A percentile compares a stretch with the other conserved stretches of the same genome.
Evolutionary conservation across 2,113 vertebrate genomes (phyloP).

Genomic region (Myiopsitta monachus): DNA sequence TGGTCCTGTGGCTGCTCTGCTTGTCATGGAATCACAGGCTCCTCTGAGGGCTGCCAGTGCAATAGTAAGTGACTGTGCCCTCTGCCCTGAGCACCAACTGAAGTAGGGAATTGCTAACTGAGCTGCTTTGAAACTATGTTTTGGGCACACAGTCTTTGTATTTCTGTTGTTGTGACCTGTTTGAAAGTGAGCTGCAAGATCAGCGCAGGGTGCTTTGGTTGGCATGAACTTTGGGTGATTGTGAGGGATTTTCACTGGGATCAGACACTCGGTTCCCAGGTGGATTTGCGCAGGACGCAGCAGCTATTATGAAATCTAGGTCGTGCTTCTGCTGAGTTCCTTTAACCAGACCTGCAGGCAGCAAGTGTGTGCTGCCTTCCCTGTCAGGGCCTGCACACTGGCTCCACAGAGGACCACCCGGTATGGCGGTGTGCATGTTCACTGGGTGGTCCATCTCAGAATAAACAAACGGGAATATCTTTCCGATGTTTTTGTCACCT

Average conservation of each 20-base stretch:
- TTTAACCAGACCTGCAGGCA: neutral
- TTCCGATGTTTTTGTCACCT: neutral
- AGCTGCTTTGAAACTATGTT: neutral
- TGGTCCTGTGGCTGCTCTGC: neutral
- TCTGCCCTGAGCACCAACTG: neutral
- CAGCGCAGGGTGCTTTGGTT: neutral
- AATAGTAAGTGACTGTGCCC: neutral
- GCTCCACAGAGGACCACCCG: neutral
- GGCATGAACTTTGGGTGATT: neutral
- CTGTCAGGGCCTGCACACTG: neutral
- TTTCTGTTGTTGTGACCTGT: neutral
- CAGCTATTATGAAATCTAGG: neutral
- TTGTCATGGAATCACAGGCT: neutral
- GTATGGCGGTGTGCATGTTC: rapidly evolving
- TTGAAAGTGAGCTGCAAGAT: neutral
- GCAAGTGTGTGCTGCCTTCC: neutral
- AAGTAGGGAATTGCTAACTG: neutral
- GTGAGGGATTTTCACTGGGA: neutral
- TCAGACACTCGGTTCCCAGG: neutral
- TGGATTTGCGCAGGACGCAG: neutral
- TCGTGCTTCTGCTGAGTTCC: neutral
- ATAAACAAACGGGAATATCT: neutral
- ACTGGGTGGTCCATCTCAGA: rapidly evolving
- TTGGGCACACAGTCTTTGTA: too few relatives aligned
- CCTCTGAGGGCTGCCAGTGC: neutral